Evolutionary conservation across 64 coral and sea anemone genomes (phyloP).

Genomic region (Montipora cactus): DNA sequence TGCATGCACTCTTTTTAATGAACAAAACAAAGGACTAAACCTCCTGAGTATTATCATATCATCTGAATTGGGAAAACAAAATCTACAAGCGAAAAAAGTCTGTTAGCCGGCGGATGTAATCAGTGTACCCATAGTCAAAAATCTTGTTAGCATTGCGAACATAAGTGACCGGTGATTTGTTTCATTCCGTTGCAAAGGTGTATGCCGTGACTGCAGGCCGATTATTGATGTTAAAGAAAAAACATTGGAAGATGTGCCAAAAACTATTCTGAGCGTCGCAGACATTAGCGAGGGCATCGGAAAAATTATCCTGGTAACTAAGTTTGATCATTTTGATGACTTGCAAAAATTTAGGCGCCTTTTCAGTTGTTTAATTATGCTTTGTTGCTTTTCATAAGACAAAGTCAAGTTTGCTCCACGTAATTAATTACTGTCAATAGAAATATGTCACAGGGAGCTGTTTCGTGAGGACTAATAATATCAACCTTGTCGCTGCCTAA

Average conservation of each 20-base stretch:
- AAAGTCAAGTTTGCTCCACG: neutral
- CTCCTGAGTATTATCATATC: neutral
- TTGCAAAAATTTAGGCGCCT: neutral
- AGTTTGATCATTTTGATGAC: neutral
- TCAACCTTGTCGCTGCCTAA: too few relatives aligned
- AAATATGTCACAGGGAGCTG: neutral
- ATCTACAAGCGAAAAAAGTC: too few relatives aligned
- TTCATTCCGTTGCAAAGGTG: neutral
- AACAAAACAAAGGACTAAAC: too few relatives aligned
- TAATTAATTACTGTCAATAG: neutral
- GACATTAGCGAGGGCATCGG: conserved; percentile 27
- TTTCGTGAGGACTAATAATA: neutral
- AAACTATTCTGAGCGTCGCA: neutral
- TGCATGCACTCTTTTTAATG: too few relatives aligned
- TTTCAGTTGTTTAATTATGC: neutral
- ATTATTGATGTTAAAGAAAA: conserved; percentile 22
- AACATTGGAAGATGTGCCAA: neutral
- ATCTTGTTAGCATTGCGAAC: neutral
- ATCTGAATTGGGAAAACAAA: too few relatives aligned
- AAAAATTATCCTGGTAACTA: conserved; percentile 47
- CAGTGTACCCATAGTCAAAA: neutral
- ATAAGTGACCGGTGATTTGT: too few relatives aligned
- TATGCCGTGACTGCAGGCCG: conserved; percentile 63
- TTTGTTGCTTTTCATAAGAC: neutral
- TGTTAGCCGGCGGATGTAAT: neutral